phyloP scores from a whole-genome alignment of 2,888 invertebrate species.

The Sacculina carcini region DNA sequence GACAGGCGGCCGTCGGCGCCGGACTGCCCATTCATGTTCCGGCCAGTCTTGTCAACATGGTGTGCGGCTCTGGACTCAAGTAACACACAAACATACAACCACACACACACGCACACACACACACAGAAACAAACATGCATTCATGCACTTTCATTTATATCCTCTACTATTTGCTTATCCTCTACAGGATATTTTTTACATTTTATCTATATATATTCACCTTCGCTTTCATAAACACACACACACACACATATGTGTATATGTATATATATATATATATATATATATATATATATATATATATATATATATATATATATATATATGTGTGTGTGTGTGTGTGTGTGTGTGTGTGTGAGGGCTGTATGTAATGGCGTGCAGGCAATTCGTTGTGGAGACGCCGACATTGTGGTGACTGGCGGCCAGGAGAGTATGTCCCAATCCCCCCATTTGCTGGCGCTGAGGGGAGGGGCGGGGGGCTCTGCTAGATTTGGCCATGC shows the following conservation, averaged over 20 bases:
- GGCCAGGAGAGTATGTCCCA: constrained; percentile 61
- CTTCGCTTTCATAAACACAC: no score
- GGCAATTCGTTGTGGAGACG: constrained; percentile 37
- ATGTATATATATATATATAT: background rate
- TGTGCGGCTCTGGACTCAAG: constrained; percentile 60
- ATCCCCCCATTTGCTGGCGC: constrained; percentile 36
- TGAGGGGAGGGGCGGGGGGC: constrained; percentile 36
- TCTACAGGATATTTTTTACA: background rate
- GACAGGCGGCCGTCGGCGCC: constrained; percentile 46
- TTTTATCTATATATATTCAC: background rate
- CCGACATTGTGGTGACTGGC: constrained; percentile 40
- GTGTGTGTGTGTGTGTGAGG: constrained; percentile 18
- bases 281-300: background rate
- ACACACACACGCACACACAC: no score
- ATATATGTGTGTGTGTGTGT: background rate
- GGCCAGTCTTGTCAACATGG: constrained; percentile 43
- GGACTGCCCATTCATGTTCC: constrained; percentile 39
- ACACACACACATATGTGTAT: no score
- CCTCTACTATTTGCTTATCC: no score
- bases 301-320: constrained; percentile 3
- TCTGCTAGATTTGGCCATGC: constrained; percentile 38
- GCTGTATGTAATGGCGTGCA: constrained; percentile 37
- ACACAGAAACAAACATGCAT: background rate
- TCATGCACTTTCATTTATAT: background rate
- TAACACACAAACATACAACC: constrained; percentile 20